These are phyloP conservation scores for Melieria omissa DNA, from an alignment of 2,888 invertebrate species.

Conservation along the genomic window DNA sequence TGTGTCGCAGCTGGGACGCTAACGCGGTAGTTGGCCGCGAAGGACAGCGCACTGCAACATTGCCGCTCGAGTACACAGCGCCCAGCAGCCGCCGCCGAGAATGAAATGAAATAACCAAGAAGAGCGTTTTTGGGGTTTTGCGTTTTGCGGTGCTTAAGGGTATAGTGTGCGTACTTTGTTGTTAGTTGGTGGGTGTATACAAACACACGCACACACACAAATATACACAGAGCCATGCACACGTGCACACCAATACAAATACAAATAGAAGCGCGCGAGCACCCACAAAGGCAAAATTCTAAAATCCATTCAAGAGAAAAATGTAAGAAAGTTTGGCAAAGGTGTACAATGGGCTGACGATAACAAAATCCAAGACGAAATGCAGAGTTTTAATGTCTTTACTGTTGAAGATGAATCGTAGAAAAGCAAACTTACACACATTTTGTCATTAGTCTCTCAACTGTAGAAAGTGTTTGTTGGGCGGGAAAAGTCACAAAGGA, in stretches of 20 bases:
- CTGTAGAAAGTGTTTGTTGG: too few relatives aligned
- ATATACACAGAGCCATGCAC: neutral
- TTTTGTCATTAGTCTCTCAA: neutral
- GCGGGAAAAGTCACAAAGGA: too few relatives aligned
- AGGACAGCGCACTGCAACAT: neutral
- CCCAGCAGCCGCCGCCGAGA: neutral
- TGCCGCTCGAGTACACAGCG: neutral
- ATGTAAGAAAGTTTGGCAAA: neutral
- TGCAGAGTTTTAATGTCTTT: neutral
- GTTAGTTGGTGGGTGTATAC: constrained; percentile 16
- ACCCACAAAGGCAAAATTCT: constrained; percentile 29
- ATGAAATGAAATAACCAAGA: constrained; percentile 20
- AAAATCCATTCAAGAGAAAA: constrained; percentile 30
- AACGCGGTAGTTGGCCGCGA: neutral
- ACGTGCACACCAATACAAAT: constrained; percentile 9
- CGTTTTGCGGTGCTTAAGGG: constrained; percentile 21
- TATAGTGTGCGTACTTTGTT: constrained; percentile 16
- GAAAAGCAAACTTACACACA: neutral
- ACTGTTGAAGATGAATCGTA: neutral
- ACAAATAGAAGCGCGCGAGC: neutral
- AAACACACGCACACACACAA: neutral
- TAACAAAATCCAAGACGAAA: neutral
- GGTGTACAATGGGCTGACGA: neutral
- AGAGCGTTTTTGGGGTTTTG: constrained; percentile 18
- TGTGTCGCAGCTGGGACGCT: neutral